A percentile compares a stretch with the other conserved stretches of the same genome.
Evolutionary conservation across 2,888 invertebrate genomes (phyloP).

Genomic region (Drosophila koepferae): DNA sequence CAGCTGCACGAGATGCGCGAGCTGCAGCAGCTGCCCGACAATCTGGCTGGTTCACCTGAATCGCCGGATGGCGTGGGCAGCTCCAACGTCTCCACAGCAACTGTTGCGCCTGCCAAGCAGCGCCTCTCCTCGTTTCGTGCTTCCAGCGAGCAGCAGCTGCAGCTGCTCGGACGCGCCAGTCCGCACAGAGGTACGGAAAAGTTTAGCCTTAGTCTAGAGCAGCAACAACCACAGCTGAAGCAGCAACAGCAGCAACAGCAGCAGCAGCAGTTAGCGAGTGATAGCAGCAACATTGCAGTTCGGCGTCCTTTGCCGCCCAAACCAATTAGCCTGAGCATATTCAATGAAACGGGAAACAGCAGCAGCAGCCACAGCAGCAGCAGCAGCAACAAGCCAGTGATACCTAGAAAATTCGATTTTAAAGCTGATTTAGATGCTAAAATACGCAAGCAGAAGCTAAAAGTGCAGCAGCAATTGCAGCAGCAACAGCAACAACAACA

Average conservation of each 20-base stretch:
- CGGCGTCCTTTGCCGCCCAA: slow-evolving; percentile 77
- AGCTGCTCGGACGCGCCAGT: slow-evolving; percentile 75
- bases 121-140: slow-evolving; percentile 85
- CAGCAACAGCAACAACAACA: slow-evolving; percentile 53
- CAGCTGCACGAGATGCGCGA: slow-evolving; percentile 80
- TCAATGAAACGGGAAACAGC: slow-evolving; percentile 58
- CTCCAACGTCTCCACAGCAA: slow-evolving; percentile 66
- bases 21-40: slow-evolving; percentile 79
- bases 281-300: slow-evolving; percentile 41
- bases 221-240: slow-evolving; percentile 35
- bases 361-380: slow-evolving; percentile 20
- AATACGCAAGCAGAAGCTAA: slow-evolving; percentile 81
- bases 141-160: slow-evolving; percentile 83
- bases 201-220: slow-evolving; percentile 60
- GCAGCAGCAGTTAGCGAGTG: slow-evolving; percentile 42
- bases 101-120: slow-evolving; percentile 84
- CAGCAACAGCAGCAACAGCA: slow-evolving; percentile 48
- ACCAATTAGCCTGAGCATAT: slow-evolving; percentile 78
- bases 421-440: slow-evolving; percentile 83
- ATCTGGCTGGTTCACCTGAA: slow-evolving; percentile 64
- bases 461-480: slow-evolving; percentile 78
- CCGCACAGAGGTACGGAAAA: slow-evolving; percentile 80
- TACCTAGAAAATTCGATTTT: slow-evolving; percentile 78
- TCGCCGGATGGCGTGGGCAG: slow-evolving; percentile 47
- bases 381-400: slow-evolving; percentile 59